Base-by-base conservation (phyloP, 2,797 vertebrate species). In the Philypnodon macrostomus region DNA sequence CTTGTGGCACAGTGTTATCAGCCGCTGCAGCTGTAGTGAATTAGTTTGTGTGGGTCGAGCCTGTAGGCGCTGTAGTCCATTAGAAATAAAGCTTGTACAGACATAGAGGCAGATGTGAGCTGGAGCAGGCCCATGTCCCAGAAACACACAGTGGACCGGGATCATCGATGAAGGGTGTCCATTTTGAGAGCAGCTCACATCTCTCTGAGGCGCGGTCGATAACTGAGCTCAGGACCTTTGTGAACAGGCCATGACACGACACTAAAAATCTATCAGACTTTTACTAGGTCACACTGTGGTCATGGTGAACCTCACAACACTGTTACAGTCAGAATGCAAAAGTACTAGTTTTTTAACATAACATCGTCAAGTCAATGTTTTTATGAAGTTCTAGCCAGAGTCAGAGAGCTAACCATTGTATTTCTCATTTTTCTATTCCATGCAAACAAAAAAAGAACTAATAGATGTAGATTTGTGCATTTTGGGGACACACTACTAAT, bases 121-220 rank as follows among this genome's bases (percentile, higher is more conserved):
- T 75, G n/a, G n/a, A n/a, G n/a, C n/a, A n/a, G n/a, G n/a, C n/a
- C n/a, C n/a, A n/a, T n/a, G 75, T 68, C 67, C 69, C 40, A 52
- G 33, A 79, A 61, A 74, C 48, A 31, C 62, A 5, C 18, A n/a
- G n/a, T 8, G 38, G 44, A 54, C 16, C 27, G 67, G 44, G 29
- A 62, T 58, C 51, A 77, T 81, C 70, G 73, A 74, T 80, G 71
- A 36, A 61, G 37, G 42, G 31, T n/a, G 72, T 79, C 63, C 39
- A 71, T 76, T n/a, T 63, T 54, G 9, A 27, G 12, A 53, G 12
- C 24, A 53, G 12, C 24, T 38, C 12, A 32, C 10, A 18, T 45
- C 59, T 16, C 47, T 13, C 27, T 42, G 37, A 31, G 14, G 26
- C 29, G 29, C 7, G 24, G 37, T 68, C 41, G 44, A 44, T 36